Base-by-base conservation (phyloP, 2,888 invertebrate genomes). In the Watsonalla binaria region DNA sequence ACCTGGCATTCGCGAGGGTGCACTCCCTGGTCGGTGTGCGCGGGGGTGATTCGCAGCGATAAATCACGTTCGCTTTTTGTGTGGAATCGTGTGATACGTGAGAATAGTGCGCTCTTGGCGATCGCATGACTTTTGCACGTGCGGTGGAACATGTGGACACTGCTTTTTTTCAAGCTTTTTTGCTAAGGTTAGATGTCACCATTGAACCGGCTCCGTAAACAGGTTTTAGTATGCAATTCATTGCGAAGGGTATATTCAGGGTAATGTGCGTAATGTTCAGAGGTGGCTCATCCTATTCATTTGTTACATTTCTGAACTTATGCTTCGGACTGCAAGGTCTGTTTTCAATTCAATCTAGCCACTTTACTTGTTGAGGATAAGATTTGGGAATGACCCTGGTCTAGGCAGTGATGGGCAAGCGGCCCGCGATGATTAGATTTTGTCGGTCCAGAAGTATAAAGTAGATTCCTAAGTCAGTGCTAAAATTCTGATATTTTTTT, bases 61-160 rank as follows among this genome's bases (percentile, higher is more conserved):
- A 84, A 82, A 83, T 82, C 85, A 84, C 79, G 76, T 71, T 46
- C 62, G 52, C 58, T 72, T 72, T 72, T 76, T 76, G 74, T 76
- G 54, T 60, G 58, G 61, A 49, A 61, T 61, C 65, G 62, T 59
- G 54, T 70, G 72, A 71, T 49, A 80, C 84, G 84, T 85, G 86
- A 82, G 85, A 84, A 82, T 70, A 54, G 59, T 58, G 58, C 59
- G 70, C 70, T 70, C 65, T 67, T 66, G 66, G 63, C 64, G 73
- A 75, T 78, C 76, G 78, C 72, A 76, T 70, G 63, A 53, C 52
- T 51, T 54, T 59, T 72, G 76, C 84, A 82, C 80, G 79, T 54
- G 45, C 54, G 55, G 49, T 60, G 65, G 45, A 48, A 55, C 63
- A 68, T 67, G 57, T 71, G 70, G 72, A 70, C 71, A 69, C 62